Base-by-base conservation (phyloP, 2,888 invertebrate species). In the Epistrophella euchroma region DNA sequence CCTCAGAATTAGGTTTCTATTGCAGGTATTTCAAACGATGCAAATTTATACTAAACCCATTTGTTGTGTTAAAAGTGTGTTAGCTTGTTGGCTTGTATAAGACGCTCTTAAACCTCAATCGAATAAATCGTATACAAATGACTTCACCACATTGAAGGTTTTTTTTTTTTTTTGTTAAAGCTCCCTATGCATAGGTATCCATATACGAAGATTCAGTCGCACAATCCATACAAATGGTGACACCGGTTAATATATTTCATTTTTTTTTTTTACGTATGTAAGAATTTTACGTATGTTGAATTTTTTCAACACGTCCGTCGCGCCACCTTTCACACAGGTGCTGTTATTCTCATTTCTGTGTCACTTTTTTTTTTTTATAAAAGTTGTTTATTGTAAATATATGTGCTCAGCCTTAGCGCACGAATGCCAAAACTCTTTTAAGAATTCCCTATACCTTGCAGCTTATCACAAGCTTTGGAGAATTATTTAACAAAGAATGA, bases 1-100 rank as follows among this genome's bases (percentile, higher is more conserved):
- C 50, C 56, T 56, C n/a, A 40, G 78, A 40, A 79, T 83, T 78
- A 17, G 74, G 47, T 66, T 35, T 47, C 47, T 5, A 66, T 66
- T 66, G n/a, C 35, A 66, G 35, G 19, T 32, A 50, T 4, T 50
- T 50, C n/a, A 66, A 37, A 66, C 64, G 35, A 47, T 47, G 56
- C 62, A 64, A 79, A 62, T 68, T 43, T 60, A n/a, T n/a, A 43
- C 60, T 68, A 55, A 70, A 47, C 64, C 47, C 74, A 58, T 70
- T 83, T 79, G 60, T 74, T 71, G 68, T 79, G 68, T 79, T 70
- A 22, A 40, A 73, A 77, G 52, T 45, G 55, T 66, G 60, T 77
- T 73, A 73, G 77, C 72, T 25, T 19, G 45, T 52, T 40, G 68
- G 78, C 60, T 77, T 72, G 40, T 17, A 60, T 11, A 35, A 43